phyloP scores from a whole-genome alignment of 2,113 vertebrate genomes.

The Merops nubicus region DNA sequence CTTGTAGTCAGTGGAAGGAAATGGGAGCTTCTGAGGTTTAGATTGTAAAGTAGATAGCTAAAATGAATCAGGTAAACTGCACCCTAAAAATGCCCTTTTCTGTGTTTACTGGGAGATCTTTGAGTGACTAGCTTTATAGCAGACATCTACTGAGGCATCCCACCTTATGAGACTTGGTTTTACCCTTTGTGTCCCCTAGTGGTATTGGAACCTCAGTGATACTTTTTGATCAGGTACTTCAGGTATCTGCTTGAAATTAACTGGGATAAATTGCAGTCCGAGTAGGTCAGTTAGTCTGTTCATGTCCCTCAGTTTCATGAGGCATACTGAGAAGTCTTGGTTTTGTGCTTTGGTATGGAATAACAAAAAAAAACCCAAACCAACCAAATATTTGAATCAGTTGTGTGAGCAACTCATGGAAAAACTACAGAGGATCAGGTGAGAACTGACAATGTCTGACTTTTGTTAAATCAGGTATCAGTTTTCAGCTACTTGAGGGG shows the following conservation, averaged over 20 bases:
- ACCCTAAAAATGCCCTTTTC: neutral
- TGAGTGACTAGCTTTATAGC: neutral
- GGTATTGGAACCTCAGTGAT: neutral
- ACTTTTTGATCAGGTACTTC: neutral
- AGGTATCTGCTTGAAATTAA: neutral
- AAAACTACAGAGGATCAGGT: neutral
- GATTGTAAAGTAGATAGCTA: neutral
- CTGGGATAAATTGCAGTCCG: neutral
- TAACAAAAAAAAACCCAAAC: too few species aligned
- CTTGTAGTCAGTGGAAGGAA: neutral
- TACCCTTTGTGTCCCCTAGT: neutral
- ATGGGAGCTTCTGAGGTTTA: neutral
- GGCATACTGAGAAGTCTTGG: neutral
- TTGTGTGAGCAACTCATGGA: neutral
- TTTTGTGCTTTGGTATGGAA: neutral
- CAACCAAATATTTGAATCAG: neutral
- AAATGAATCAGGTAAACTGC: neutral
- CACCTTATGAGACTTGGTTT: too few species aligned
- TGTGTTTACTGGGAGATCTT: neutral
- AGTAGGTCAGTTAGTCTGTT: neutral
- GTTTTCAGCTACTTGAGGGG: neutral
- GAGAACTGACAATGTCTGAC: neutral
- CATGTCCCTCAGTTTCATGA: neutral
- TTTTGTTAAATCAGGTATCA: neutral
- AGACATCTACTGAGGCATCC: neutral